Conservation (phyloP, 2,797 vertebrate species). For the Gallinago stenura region DNA sequence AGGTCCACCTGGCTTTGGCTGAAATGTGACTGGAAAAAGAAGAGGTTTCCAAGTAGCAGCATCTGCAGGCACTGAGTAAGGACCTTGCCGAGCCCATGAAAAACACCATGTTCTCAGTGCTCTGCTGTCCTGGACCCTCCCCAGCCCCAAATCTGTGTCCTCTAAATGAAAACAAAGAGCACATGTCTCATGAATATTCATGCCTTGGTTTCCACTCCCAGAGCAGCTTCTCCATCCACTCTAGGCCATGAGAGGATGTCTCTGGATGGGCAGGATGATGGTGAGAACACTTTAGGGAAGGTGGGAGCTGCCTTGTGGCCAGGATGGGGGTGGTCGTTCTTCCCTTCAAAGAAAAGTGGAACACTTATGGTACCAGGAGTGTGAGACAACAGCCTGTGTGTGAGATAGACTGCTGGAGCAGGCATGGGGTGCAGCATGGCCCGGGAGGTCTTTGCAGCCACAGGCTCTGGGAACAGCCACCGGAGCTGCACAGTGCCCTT, state of each 20-base stretch:
- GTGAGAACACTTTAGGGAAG: background rate
- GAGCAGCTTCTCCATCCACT: background rate
- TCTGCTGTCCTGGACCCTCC: background rate
- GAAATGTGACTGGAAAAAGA: background rate
- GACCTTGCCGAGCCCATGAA: background rate
- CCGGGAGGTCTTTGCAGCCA: accelerated
- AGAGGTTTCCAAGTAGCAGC: background rate
- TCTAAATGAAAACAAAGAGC: background rate
- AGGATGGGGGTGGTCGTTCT: background rate
- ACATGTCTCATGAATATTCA: accelerated
- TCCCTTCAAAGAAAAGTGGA: background rate
- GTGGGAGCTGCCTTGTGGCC: background rate
- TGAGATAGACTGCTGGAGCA: background rate
- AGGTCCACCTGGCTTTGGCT: background rate
- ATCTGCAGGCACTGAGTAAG: background rate
- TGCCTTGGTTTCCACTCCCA: background rate
- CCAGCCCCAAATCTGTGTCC: background rate
- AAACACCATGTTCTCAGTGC: background rate
- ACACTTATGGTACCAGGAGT: background rate
- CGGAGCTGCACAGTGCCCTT: background rate
- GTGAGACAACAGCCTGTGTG: background rate
- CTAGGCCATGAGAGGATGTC: background rate
- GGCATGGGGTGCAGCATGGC: accelerated
- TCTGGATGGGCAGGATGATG: background rate
- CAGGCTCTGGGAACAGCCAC: accelerated